These are phyloP conservation scores for Dendrocincla fuliginosa DNA, from an alignment of 2,797 vertebrate genomes.

Conservation along the genomic window DNA sequence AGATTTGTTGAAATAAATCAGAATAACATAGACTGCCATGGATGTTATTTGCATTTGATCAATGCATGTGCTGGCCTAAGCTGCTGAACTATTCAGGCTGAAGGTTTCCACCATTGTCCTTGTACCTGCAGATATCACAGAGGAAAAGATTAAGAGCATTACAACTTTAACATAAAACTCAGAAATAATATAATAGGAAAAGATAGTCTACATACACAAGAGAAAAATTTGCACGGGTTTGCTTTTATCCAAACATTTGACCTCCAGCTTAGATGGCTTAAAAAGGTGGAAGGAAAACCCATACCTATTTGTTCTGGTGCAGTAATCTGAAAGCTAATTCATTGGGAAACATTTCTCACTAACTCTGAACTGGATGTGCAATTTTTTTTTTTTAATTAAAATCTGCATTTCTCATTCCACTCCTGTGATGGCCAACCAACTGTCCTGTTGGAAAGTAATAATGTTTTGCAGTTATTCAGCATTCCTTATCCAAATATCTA, in stretches of 20 bases:
- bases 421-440: not conserved
- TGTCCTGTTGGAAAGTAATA: not conserved
- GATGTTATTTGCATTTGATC: conserved; percentile 47
- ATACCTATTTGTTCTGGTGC: conserved; percentile 12
- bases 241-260: conserved; percentile 69
- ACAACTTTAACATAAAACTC: conserved; percentile 62
- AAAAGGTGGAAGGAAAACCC: conserved; percentile 32
- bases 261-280: conserved; percentile 53
- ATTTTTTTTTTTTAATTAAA: not conserved
- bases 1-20: conserved; percentile 65
- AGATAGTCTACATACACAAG: conserved; percentile 55
- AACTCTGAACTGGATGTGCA: not conserved
- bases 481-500: conserved; percentile 6
- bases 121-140: conserved; percentile 62
- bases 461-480: not conserved
- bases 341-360: not conserved
- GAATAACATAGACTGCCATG: conserved; percentile 29
- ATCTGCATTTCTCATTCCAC: not conserved
- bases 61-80: conserved; percentile 55
- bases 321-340: conserved; percentile 54
- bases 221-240: conserved; percentile 55
- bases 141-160: conserved; percentile 67
- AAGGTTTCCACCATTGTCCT: conserved; percentile 59
- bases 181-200: conserved; percentile 54
- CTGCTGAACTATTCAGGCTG: conserved; percentile 64